Percentiles rank a stretch among this genome's conserved stretches.
phyloP scores from a whole-genome alignment of 2,888 invertebrate species.

The Yponomeuta cagnagella region DNA sequence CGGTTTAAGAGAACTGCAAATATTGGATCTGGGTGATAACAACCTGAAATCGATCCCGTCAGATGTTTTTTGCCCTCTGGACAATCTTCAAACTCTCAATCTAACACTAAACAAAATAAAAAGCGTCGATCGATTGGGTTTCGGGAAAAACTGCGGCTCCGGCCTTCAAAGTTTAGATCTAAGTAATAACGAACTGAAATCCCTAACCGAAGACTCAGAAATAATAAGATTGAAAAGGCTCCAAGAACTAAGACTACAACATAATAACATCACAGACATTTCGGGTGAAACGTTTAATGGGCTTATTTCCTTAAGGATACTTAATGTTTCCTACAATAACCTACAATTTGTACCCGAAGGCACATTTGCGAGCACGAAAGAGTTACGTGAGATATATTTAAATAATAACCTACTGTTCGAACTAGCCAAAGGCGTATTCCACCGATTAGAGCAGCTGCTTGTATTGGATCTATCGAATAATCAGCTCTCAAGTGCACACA shows the following conservation, averaged over 20 bases:
- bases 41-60: slow-evolving; percentile 87
- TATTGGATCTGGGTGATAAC: slow-evolving; percentile 86
- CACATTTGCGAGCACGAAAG: slow-evolving; percentile 87
- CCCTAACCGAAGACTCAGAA: slow-evolving; percentile 83
- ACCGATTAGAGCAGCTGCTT: slow-evolving; percentile 88
- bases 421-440: slow-evolving; percentile 88
- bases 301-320: slow-evolving; percentile 83
- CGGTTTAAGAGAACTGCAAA: slow-evolving; percentile 86
- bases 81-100: slow-evolving; percentile 87
- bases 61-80: slow-evolving; percentile 85
- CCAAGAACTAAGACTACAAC: slow-evolving; percentile 85
- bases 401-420: slow-evolving; percentile 91
- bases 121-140: slow-evolving; percentile 84
- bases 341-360: slow-evolving; percentile 88
- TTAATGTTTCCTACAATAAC: slow-evolving; percentile 91
- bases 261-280: slow-evolving; percentile 88
- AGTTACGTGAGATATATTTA: slow-evolving; percentile 88
- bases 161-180: slow-evolving; percentile 87
- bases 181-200: slow-evolving; percentile 85
- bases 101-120: slow-evolving; percentile 87
- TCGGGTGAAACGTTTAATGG: slow-evolving; percentile 87
- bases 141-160: slow-evolving; percentile 78
- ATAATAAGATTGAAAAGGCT: slow-evolving; percentile 84
- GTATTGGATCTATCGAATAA: slow-evolving; percentile 91
- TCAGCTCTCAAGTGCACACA: slow-evolving; percentile 88